phyloP scores from a whole-genome alignment of 2,888 invertebrate genomes.

The Argynnis bischoffii region DNA sequence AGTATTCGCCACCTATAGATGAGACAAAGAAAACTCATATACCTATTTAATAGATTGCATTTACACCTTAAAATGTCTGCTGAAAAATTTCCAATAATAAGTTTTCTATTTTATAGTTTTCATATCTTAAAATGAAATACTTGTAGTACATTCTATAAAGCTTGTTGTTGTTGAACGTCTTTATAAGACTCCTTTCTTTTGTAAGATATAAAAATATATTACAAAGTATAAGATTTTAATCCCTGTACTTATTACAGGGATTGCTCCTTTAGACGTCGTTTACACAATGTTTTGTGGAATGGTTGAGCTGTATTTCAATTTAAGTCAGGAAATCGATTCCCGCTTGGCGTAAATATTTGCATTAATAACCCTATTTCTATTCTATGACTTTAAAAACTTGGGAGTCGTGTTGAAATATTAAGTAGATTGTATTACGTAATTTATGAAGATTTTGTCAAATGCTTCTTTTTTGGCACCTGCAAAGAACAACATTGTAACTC shows the following conservation, averaged over 20 bases:
- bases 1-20: too few relatives aligned
- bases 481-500: too few relatives aligned
- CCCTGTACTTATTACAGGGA: neutral
- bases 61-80: neutral
- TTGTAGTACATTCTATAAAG: neutral
- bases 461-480: too few relatives aligned
- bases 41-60: too few relatives aligned
- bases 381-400: too few relatives aligned
- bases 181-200: slow-evolving; percentile 10
- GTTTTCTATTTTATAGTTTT: neutral
- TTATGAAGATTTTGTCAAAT: too few relatives aligned
- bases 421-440: too few relatives aligned
- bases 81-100: neutral
- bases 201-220: slow-evolving; percentile 11
- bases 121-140: slow-evolving; percentile 1
- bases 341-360: neutral
- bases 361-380: neutral
- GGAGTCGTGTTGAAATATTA: too few relatives aligned
- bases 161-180: slow-evolving; percentile 9
- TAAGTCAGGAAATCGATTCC: neutral
- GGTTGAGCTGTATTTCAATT: too few relatives aligned
- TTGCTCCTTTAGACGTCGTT: neutral
- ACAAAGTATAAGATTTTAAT: slow-evolving; percentile 8
- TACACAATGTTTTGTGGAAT: neutral
- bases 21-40: too few relatives aligned